Evolutionary conservation across 2,113 vertebrate species (phyloP).

Genomic region (Atherinomorus stipes): DNA sequence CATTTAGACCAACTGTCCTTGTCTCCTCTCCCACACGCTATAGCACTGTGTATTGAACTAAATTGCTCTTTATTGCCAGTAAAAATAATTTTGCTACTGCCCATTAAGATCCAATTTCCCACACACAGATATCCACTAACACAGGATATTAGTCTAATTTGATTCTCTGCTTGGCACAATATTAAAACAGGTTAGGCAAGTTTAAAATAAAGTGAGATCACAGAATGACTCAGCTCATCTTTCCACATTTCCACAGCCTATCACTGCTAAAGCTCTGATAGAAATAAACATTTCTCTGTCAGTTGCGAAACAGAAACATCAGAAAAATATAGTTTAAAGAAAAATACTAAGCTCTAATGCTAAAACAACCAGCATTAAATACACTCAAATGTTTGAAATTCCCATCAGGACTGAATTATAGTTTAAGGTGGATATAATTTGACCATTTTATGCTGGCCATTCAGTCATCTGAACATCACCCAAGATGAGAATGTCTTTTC

Average conservation of each 20-base stretch:
- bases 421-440: too few relatives aligned
- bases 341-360: too few relatives aligned
- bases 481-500: too few relatives aligned
- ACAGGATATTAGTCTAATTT: constrained; percentile 43
- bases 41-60: constrained; percentile 5
- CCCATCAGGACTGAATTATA: too few relatives aligned
- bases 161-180: constrained; percentile 19
- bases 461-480: too few relatives aligned
- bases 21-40: constrained; percentile 16
- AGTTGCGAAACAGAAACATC: neutral
- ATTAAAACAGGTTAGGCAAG: constrained; percentile 14
- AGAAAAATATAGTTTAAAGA: neutral
- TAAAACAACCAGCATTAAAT: too few relatives aligned
- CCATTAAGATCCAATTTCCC: constrained; percentile 29
- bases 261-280: neutral
- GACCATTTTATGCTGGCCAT: too few relatives aligned
- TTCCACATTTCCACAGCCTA: too few relatives aligned
- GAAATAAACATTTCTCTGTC: neutral
- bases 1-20: constrained; percentile 26
- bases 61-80: constrained; percentile 30
- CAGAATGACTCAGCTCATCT: neutral
- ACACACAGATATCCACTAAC: constrained; percentile 22
- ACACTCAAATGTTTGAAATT: too few relatives aligned
- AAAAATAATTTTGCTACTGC: constrained; percentile 33
- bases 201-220: constrained; percentile 13